These are phyloP conservation scores for Staurois parvus DNA, from an alignment of 2,797 vertebrate species.

Conservation along the genomic window DNA sequence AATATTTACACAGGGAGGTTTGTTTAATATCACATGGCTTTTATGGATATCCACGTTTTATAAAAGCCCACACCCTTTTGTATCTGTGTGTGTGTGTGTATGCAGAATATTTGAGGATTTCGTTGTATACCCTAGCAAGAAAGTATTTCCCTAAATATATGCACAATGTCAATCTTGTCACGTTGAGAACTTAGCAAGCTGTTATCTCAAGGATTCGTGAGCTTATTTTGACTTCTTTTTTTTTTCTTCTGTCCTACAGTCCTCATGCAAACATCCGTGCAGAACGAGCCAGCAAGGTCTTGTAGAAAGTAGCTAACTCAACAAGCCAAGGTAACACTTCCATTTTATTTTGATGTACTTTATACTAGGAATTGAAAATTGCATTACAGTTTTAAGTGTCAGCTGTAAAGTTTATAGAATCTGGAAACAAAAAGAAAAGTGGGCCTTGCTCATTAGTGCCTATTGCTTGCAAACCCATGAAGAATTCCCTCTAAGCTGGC, in stretches of 20 bases:
- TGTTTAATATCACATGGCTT: slow-evolving; percentile 60
- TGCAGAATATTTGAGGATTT: neutral
- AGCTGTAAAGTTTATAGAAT: neutral
- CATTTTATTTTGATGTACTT: neutral
- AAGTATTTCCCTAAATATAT: neutral
- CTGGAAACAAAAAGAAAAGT: neutral
- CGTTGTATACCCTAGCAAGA: neutral
- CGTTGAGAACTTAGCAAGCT: neutral
- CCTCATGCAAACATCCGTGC: slow-evolving; percentile 58
- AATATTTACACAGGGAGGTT: slow-evolving; percentile 58
- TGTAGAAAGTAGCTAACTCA: slow-evolving; percentile 43
- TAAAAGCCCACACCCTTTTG: slow-evolving; percentile 45
- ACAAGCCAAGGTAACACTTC: slow-evolving; percentile 40
- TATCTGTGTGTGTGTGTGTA: neutral
- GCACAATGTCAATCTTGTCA: neutral
- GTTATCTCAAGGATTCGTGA: neutral
- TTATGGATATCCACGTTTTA: slow-evolving; percentile 46
- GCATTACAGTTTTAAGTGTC: neutral
- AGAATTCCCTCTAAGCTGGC: too few species aligned
- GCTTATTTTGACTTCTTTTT: neutral
- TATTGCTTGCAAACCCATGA: too few species aligned
- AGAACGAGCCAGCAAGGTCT: slow-evolving; percentile 57
- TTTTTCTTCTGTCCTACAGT: slow-evolving; percentile 19
- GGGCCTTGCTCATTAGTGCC: too few species aligned
- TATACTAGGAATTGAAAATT: too few species aligned